Percentiles rank a stretch among this genome's conserved stretches.
Evolutionary conservation across 2,888 invertebrate genomes (phyloP).

Genomic region (Coenonympha glycerion): DNA sequence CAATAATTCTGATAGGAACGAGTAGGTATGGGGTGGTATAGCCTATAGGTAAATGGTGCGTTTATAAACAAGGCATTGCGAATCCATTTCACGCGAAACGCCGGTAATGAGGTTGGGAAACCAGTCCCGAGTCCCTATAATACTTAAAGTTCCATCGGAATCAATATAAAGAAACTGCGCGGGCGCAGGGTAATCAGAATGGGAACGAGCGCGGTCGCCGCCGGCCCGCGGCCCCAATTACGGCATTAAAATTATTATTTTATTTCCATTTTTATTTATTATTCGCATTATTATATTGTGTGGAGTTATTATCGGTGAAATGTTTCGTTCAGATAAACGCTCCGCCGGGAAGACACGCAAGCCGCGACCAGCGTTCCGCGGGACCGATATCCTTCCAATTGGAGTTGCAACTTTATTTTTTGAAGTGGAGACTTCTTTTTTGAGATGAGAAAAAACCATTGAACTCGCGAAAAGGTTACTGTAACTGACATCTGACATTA

Average conservation of each 20-base stretch:
- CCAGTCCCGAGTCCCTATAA: conserved; percentile 40
- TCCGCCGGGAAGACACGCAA: conserved; percentile 64
- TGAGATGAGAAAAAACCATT: too few species aligned
- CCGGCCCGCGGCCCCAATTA: conserved; percentile 70
- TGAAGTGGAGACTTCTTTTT: too few species aligned
- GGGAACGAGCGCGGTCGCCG: conserved; percentile 33
- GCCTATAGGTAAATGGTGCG: conserved; percentile 19
- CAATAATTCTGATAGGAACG: too few species aligned
- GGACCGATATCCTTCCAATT: conserved; percentile 7
- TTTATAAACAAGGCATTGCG: conserved; percentile 24
- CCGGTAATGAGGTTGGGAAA: conserved; percentile 37
- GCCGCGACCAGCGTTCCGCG: conserved; percentile 52
- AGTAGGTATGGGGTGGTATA: too few species aligned
- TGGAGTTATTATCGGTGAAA: conserved; percentile 76
- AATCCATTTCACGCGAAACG: conserved; percentile 31
- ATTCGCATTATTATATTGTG: conserved; percentile 77
- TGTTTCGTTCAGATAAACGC: conserved; percentile 75
- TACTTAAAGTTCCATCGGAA: conserved; percentile 52
- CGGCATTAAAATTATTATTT: conserved; percentile 76
- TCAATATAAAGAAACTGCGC: conserved; percentile 54
- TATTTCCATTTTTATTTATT: conserved; percentile 76
- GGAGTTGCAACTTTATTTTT: too few species aligned
- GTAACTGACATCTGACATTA: too few species aligned
- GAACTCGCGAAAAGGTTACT: too few species aligned
- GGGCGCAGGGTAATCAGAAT: conserved; percentile 58